Base-by-base conservation (phyloP, 2,113 vertebrate genomes). In the Aplodontia rufa region DNA sequence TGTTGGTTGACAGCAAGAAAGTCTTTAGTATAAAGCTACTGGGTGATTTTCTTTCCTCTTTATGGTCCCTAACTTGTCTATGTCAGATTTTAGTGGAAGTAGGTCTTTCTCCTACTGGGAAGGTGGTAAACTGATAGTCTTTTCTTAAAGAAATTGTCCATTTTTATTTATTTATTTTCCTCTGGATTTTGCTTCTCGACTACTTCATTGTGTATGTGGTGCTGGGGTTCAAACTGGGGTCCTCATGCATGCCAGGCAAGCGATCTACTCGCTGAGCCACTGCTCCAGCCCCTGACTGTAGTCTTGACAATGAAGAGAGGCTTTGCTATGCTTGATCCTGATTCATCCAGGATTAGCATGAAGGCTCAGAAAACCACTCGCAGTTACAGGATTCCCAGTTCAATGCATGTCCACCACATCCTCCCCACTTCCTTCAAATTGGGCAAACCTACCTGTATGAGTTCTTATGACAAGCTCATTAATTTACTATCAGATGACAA, bases 301-400 rank as follows among this genome's bases (percentile, higher is more conserved):
- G n/a, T n/a, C 28, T 12, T 3, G 1, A 3, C 20, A 20, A 2
- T 60, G 24, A 42, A 66, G 20, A n/a, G 26, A 79, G 51, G 22
- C 32, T n/a, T 0, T 17, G 10, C 26, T 37, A 10, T 20, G 5
- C 13, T 17, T 5, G 0, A 26, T 24, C 24, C 24, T 60, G 24
- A 26, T 26, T 60, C 58, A 60, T 60, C 24, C 58, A 60, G 58
- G 58, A 60, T 28, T 10, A 60, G 24, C 58, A 53, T 4, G 9
- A 17, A 76, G 14, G 22, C 28, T 26, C 4, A 35, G n/a, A 51
- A 26, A 11, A 1, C 5, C 24, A 82, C 19, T 42, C 1, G 20
- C 17, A 5, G 40, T 92, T 55, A 16, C 0, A 47, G 55, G 35
- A 62, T 6, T 11, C 16, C 0, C 8, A 5, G 9, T 3, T 84